A percentile compares a stretch with the other conserved stretches of the same genome.
Conservation (phyloP, 2,797 vertebrate species). For the Sebastes ruberrimus region DNA sequence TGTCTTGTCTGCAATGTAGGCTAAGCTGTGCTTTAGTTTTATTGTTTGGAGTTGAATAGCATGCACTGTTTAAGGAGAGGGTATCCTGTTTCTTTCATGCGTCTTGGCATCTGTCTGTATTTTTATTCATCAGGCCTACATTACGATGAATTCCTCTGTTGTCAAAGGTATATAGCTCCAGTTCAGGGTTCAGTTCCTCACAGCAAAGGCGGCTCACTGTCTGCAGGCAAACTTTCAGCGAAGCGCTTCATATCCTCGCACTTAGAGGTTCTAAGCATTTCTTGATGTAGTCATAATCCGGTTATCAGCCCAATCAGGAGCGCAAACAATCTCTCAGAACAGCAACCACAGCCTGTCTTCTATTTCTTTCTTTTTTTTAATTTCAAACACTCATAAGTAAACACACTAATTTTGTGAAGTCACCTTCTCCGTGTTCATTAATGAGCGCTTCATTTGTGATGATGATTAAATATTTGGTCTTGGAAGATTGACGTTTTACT, state of each 20-base stretch:
- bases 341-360: not conserved
- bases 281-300: constrained; percentile 24
- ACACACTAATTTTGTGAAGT: not conserved
- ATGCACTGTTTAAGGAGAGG: constrained; percentile 26
- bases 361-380: not conserved
- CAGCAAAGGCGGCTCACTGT: not conserved
- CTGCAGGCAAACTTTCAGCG: not conserved
- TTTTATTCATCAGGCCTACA: constrained; percentile 10
- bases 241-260: not conserved
- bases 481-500: not conserved
- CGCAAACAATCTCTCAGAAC: not conserved
- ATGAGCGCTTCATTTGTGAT: not conserved
- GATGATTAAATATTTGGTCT: constrained; percentile 2
- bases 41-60: constrained; percentile 57
- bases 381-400: not conserved
- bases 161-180: not conserved
- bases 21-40: constrained; percentile 51
- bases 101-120: constrained; percentile 42
- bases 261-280: not conserved
- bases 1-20: constrained; percentile 47
- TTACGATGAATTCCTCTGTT: constrained; percentile 13
- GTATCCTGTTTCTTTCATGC: constrained; percentile 28
- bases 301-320: constrained; percentile 17
- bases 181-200: constrained; percentile 9
- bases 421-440: not conserved